Percentiles rank a stretch among this genome's conserved stretches.
Evolutionary conservation across 2,797 vertebrate genomes (phyloP).

Genomic region (Austrolebias charrua): DNA sequence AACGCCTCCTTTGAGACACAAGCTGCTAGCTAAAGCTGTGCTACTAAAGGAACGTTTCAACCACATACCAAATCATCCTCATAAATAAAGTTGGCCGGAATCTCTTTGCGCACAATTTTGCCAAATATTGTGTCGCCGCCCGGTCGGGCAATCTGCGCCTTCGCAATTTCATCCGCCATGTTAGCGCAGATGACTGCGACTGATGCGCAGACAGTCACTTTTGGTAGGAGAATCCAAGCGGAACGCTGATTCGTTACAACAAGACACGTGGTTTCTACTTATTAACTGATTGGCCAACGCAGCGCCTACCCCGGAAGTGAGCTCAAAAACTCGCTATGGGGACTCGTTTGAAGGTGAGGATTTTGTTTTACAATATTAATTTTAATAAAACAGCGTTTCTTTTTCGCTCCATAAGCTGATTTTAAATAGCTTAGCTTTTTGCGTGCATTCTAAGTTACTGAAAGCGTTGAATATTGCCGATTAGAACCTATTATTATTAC

Average conservation of each 20-base stretch:
- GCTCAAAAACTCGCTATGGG: constrained; percentile 65
- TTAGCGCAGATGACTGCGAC: constrained; percentile 7
- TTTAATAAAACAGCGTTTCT: background rate
- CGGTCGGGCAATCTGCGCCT: constrained; percentile 81
- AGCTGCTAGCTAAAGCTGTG: background rate
- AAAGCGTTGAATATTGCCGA: background rate
- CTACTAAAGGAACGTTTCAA: background rate
- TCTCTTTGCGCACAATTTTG: constrained; percentile 93
- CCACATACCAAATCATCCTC: constrained; percentile 88
- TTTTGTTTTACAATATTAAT: background rate
- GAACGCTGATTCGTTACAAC: constrained; percentile 33
- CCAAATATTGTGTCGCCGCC: constrained; percentile 92
- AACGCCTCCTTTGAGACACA: background rate
- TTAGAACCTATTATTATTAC: too few species aligned
- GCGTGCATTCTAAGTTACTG: background rate
- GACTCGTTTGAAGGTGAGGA: constrained; percentile 77
- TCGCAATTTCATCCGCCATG: constrained; percentile 88
- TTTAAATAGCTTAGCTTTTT: background rate
- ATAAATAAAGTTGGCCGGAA: constrained; percentile 84
- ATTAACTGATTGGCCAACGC: constrained; percentile 40
- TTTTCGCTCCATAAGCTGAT: fast-evolving
- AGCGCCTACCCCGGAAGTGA: constrained; percentile 36
- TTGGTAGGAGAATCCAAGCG: background rate
- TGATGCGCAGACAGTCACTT: background rate
- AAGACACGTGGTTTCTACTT: background rate